These are phyloP conservation scores for Urosaurus nigricauda DNA, from an alignment of 2,797 vertebrate genomes.

Conservation along the genomic window DNA sequence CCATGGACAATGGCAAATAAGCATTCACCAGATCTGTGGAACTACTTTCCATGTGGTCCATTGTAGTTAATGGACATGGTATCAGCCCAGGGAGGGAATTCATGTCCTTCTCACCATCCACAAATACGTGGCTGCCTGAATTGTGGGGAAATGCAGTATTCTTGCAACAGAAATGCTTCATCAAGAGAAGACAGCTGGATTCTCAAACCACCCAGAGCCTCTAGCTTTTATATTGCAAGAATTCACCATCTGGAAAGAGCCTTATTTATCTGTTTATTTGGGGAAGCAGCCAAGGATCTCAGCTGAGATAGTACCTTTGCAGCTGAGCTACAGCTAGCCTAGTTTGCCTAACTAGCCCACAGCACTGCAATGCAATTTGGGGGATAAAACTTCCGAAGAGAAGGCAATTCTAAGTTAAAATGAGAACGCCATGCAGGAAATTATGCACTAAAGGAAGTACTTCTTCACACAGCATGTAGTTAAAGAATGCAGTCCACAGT, in stretches of 20 bases:
- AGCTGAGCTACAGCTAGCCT: neutral
- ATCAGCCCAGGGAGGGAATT: neutral
- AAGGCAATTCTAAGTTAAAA: neutral
- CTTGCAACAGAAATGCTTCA: neutral
- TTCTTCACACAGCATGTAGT: neutral
- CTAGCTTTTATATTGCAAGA: conserved; percentile 3
- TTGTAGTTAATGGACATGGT: neutral
- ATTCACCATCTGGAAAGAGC: neutral
- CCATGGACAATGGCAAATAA: neutral
- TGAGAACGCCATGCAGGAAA: neutral
- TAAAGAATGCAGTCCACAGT: too few species aligned
- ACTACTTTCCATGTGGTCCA: neutral
- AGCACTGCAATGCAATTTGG: neutral
- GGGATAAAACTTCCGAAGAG: neutral
- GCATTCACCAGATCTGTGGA: neutral
- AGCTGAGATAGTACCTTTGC: neutral
- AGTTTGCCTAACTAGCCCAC: neutral
- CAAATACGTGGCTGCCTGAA: neutral
- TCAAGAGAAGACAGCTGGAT: neutral
- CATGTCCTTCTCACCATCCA: neutral
- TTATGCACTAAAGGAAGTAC: too few species aligned
- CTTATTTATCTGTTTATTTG: neutral
- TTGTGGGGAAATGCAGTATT: neutral
- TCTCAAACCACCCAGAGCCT: neutral
- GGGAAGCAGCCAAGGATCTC: neutral